Percentiles rank a stretch among this genome's conserved stretches.
These are phyloP conservation scores for Brachynemurus nebulosus DNA, from an alignment of 2,888 invertebrate genomes.

Conservation along the genomic window DNA sequence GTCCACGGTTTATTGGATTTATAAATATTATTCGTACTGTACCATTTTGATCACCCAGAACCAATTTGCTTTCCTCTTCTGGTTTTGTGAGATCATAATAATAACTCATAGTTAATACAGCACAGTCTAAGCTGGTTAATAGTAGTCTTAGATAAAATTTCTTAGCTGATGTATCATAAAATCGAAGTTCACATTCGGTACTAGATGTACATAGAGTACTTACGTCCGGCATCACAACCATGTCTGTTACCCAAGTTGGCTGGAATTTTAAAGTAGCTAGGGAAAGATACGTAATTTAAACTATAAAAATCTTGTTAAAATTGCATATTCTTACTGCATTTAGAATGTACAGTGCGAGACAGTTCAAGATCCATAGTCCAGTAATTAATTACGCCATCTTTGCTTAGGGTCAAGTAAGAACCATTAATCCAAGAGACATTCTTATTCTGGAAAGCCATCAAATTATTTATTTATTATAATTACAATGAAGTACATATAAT, in stretches of 20 bases:
- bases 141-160: conserved; percentile 58
- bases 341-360: conserved; percentile 45
- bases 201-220: conserved; percentile 64
- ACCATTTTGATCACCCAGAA: conserved; percentile 64
- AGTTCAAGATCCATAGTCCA: conserved; percentile 61
- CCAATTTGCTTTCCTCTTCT: conserved; percentile 44
- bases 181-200: conserved; percentile 61
- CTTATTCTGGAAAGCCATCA: conserved; percentile 31
- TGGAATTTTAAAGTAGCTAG: conserved; percentile 46
- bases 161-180: conserved; percentile 64
- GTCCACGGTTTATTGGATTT: conserved; percentile 46
- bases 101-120: conserved; percentile 42
- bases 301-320: neutral
- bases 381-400: conserved; percentile 63
- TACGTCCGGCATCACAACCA: conserved; percentile 61
- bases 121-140: conserved; percentile 50
- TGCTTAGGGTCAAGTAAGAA: conserved; percentile 58
- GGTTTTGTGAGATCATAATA: conserved; percentile 40
- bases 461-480: neutral
- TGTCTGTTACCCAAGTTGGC: conserved; percentile 58
- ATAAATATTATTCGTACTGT: conserved; percentile 50
- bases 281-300: no score
- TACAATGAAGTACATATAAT: neutral
- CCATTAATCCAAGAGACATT: conserved; percentile 46
- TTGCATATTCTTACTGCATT: conserved; percentile 43